These are phyloP conservation scores for Tragelaphus oryx DNA, from an alignment of 2,797 vertebrate species.

Conservation along the genomic window DNA sequence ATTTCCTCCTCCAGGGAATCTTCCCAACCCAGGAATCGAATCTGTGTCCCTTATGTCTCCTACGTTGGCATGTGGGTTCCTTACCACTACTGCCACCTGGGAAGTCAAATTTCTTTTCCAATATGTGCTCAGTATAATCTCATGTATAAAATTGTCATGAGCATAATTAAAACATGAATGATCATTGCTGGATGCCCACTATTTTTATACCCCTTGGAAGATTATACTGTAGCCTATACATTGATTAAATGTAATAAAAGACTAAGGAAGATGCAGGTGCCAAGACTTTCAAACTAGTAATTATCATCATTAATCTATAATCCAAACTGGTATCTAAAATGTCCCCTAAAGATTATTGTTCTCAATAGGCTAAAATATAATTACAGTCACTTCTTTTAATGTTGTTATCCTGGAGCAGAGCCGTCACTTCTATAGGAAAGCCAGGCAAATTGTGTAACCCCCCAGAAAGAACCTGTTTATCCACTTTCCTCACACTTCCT, in stretches of 20 bases:
- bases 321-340: neutral
- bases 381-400: neutral
- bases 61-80: neutral
- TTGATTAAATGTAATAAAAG: neutral
- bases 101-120: neutral
- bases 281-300: neutral
- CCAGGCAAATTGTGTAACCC: neutral
- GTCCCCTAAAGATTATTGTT: neutral
- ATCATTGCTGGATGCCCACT: neutral
- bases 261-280: neutral
- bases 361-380: neutral
- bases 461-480: neutral
- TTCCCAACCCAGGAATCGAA: neutral
- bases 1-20: neutral
- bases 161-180: conserved; percentile 1
- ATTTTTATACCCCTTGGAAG: neutral
- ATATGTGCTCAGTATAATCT: neutral
- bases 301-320: neutral
- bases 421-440: neutral
- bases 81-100: neutral
- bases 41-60: neutral
- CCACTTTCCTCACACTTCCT: neutral
- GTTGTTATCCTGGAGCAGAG: neutral
- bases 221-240: neutral
- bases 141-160: neutral